Percentiles rank a stretch among this genome's conserved stretches.
These are phyloP conservation scores for Spodoptera frugiperda DNA, from an alignment of 1,140 invertebrate species.

Conservation along the genomic window DNA sequence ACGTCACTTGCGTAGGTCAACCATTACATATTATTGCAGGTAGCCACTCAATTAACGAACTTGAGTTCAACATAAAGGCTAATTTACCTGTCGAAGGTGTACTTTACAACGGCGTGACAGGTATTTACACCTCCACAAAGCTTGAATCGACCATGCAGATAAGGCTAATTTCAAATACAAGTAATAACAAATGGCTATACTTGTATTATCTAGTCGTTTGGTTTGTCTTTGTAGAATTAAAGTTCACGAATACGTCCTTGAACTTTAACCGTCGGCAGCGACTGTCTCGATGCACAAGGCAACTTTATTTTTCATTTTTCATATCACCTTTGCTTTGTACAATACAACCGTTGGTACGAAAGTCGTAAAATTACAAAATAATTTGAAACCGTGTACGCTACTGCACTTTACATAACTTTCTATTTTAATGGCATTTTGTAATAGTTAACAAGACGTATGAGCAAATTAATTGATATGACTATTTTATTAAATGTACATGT, in stretches of 20 bases:
- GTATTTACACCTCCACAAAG: not conserved
- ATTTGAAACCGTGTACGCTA: constrained; percentile 32
- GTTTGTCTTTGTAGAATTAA: constrained; percentile 25
- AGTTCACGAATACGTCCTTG: constrained; percentile 41
- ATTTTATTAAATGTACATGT: constrained; percentile 29
- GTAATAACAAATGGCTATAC: not conserved
- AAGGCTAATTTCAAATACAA: constrained; percentile 25
- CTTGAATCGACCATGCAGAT: not conserved
- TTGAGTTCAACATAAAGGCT: constrained; percentile 33
- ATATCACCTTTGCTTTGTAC: constrained; percentile 2
- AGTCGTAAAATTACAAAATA: constrained; percentile 46
- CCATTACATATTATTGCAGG: constrained; percentile 38
- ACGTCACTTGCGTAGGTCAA: constrained; percentile 39
- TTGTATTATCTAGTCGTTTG: constrained; percentile 18
- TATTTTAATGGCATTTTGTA: constrained; percentile 48
- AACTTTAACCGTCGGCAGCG: constrained; percentile 28
- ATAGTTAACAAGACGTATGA: constrained; percentile 6
- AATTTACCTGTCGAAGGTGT: constrained; percentile 11
- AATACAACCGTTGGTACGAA: not conserved
- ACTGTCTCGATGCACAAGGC: constrained; percentile 30
- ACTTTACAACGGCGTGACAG: not conserved
- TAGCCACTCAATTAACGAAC: constrained; percentile 17
- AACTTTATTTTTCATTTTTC: constrained; percentile 27
- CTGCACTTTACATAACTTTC: constrained; percentile 48
- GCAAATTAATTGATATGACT: constrained; percentile 19